Base-by-base conservation (phyloP, 1,140 invertebrate genomes). In the Battus philenor region DNA sequence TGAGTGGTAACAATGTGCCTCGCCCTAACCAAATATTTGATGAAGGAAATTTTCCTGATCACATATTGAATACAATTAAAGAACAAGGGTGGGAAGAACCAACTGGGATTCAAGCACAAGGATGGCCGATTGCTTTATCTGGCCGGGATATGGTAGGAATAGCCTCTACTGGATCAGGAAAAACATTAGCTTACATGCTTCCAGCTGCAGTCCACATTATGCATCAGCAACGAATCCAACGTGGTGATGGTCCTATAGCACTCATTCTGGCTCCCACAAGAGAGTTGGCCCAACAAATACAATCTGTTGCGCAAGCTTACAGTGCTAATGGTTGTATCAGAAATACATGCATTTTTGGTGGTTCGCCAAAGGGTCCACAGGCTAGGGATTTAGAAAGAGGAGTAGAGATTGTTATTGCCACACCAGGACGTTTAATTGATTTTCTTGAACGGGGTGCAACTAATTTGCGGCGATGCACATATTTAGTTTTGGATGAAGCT, bases 281-380 rank as follows among this genome's bases (percentile, higher is more conserved):
- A 48, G 98, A 99, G 85, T 86, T 99, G 46, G 98, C 97, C 1
- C 97, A 98, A 75, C 98, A 99, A 82, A 99, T 99, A 54, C 95
- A 99, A 79, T 93, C 96, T 62, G 97, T 99, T 1, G 96, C 97
- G 3, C 90, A 91, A 31, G 94, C 96, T 59, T 99, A 97, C 85
- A 96, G 96, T 24, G 88, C 91, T 1, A 88, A 90, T 8, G 94
- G 94, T 2, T 88, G 89, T 54, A 93, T 99, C 34, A 89, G 94
- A 20, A 96, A 97, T 68, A 97, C 95, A 0, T 99, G 98, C 84
- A 93, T 99, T 2, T 99, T 98, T 87, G 98, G 98, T 51, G 98
- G 98, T 2, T 96, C 97, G 0, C 95, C 96, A 0, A 98, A 98
- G 85, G 95, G 95, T 27, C 94, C 95, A 13, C 97, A 99, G 90